Evolutionary conservation across 2,113 vertebrate genomes (phyloP).

Genomic region (Heterochromis multidens): DNA sequence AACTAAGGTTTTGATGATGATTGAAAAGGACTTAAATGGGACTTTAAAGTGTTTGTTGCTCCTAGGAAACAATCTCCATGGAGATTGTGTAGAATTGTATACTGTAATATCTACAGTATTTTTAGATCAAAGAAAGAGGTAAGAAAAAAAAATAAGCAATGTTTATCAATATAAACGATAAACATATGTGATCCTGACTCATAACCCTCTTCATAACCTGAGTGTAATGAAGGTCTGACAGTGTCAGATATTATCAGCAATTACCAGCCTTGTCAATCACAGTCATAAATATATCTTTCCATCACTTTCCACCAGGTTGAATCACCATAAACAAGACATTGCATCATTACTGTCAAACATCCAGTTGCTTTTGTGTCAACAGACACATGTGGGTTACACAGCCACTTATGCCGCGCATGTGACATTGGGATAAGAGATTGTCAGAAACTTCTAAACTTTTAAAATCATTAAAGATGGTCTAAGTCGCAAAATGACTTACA

Average conservation of each 20-base stretch:
- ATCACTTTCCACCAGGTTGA: background rate
- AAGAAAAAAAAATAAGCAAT: background rate
- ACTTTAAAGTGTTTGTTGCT: background rate
- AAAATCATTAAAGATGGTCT: background rate
- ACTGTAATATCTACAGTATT: background rate
- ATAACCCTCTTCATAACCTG: background rate
- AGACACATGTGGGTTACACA: background rate
- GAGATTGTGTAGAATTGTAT: background rate
- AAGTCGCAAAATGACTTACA: slow-evolving; percentile 8
- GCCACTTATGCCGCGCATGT: background rate
- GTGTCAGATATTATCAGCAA: background rate
- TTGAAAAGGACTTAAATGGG: background rate
- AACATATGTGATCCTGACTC: background rate
- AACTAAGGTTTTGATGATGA: background rate
- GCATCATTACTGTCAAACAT: background rate
- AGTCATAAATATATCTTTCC: background rate
- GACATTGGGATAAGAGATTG: background rate
- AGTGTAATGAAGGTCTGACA: background rate
- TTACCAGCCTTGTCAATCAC: background rate
- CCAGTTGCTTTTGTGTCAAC: background rate
- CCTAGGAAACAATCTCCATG: background rate
- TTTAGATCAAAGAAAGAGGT: background rate
- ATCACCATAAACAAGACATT: background rate
- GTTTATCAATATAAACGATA: background rate
- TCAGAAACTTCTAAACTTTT: background rate